Base-by-base conservation (phyloP, 2,113 vertebrate genomes). In the Ageneiosus marmoratus region DNA sequence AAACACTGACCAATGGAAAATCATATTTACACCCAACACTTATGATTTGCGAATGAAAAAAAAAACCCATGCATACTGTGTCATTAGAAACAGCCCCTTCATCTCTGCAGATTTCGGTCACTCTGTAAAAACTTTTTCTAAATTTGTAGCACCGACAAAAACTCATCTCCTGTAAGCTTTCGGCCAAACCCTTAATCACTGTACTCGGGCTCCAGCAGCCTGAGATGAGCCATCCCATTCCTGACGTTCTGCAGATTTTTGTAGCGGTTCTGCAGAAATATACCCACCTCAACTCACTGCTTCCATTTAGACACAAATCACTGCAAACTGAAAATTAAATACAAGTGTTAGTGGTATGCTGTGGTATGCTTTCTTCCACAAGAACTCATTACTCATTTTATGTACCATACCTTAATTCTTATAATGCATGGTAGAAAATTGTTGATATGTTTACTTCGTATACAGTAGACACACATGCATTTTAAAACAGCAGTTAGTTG, bases 1-100 rank as follows among this genome's bases (percentile, higher is more conserved):
- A 83, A 83, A 82, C 65, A 60, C 12, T 77, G 46, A 51, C 58
- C 13, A 83, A n/a, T 44, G 24, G 46, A 65, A 76, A 76, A 63
- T 60, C 77, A 58, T 63, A 69, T 60, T 75, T 58, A 78, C 77
- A 85, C 79, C 62, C 62, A 83, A 77, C 77, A 70, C 41, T 24
- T n/a, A 46, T 51, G 67, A n/a, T 84, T 50, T 75, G 70, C 60
- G 65, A 75, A 34, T 18, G 37, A 44, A 83, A 69, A 46, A 22
- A 44, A 77, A 69, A 46, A 22, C 1, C 51, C 37, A 16, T 58
- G 37, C 1, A 56, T 48, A 79, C n/a, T 77, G 46, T 78, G 37
- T 79, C 20, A 72, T 84, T 83, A 58, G 41, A 72, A 58, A 20
- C 18, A 72, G 46, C 27, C 41, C 29, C 51, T 55, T 70, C 79